Conservation (phyloP, 53 echinoderm and acorn worm species). For the Holothuria leucospilota region DNA sequence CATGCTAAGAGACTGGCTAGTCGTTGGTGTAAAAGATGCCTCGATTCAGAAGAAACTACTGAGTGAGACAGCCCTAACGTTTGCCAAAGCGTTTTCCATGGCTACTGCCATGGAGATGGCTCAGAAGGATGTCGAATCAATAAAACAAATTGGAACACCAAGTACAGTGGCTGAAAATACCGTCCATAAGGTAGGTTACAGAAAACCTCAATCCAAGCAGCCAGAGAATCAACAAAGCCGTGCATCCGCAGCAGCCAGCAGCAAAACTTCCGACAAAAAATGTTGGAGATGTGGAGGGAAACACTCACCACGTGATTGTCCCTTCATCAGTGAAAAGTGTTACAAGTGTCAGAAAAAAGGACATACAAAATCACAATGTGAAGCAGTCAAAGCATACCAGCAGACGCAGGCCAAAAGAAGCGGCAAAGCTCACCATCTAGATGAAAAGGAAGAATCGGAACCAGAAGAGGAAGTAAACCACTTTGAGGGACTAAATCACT, state of each 20-base stretch:
- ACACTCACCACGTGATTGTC: not conserved
- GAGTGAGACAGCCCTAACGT: slow-evolving; percentile 3
- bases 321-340: slow-evolving; percentile 52
- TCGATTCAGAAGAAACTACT: too few relatives aligned
- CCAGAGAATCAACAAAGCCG: not conserved
- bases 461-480: slow-evolving; percentile 13
- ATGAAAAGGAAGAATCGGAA: not conserved
- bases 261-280: not conserved
- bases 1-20: slow-evolving; percentile 56
- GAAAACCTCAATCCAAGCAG: not conserved
- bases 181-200: too few relatives aligned
- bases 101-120: too few relatives aligned
- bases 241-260: not conserved
- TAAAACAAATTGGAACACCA: too few relatives aligned
- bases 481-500: not conserved
- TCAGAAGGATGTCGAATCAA: too few relatives aligned
- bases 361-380: slow-evolving; percentile 70
- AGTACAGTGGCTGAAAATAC: too few relatives aligned
- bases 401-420: slow-evolving; percentile 2
- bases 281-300: slow-evolving; percentile 61
- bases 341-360: slow-evolving; percentile 53
- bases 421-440: not conserved
- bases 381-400: slow-evolving; percentile 35
- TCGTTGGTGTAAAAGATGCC: slow-evolving; percentile 15
- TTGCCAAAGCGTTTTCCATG: slow-evolving; percentile 46